These are phyloP conservation scores for Chrysina gloriosa DNA, from an alignment of 2,888 invertebrate genomes.

Conservation along the genomic window DNA sequence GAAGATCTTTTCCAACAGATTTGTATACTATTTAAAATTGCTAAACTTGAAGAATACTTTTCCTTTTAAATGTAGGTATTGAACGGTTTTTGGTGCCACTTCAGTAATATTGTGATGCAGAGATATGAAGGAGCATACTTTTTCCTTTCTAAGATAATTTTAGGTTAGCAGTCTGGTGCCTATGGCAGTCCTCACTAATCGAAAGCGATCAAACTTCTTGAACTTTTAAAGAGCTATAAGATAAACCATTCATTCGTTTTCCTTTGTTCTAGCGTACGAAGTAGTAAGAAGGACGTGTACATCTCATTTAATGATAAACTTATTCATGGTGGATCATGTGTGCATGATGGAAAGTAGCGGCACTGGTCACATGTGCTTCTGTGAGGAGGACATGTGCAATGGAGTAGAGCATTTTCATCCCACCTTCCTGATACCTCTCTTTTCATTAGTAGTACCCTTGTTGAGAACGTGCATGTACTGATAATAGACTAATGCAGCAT, in stretches of 20 bases:
- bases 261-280: conserved; percentile 80
- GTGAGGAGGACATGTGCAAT: conserved; percentile 97
- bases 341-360: conserved; percentile 99
- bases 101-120: no score
- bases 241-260: conserved; percentile 13
- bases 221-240: no score
- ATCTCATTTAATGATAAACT: conserved; percentile 92
- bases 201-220: no score
- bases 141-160: no score
- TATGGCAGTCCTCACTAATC: no score
- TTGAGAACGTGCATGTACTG: conserved; percentile 47
- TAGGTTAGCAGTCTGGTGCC: no score
- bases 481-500: conserved; percentile 37
- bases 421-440: conserved; percentile 46
- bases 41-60: no score
- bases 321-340: conserved; percentile 98
- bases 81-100: no score
- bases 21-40: no score
- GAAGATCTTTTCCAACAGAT: no score
- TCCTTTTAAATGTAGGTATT: no score
- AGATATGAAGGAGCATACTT: no score
- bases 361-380: conserved; percentile 98
- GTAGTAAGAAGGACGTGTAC: conserved; percentile 93
- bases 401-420: conserved; percentile 62
- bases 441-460: conserved; percentile 40